A percentile compares a stretch with the other conserved stretches of the same genome.
phyloP scores from a whole-genome alignment of 2,797 vertebrate species.

The Psittacula echo region DNA sequence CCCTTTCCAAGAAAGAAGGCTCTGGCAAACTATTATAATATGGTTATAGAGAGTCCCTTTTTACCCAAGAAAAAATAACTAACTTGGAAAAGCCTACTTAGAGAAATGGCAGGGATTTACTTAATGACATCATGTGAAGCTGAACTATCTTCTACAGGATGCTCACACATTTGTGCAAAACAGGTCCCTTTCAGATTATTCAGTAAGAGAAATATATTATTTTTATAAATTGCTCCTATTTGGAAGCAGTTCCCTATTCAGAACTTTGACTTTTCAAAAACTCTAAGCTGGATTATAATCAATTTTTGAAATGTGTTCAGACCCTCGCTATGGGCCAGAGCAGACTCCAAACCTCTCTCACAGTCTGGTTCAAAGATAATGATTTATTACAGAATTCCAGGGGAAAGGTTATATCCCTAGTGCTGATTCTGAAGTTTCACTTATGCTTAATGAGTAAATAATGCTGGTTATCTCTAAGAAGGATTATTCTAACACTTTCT shows the following conservation, averaged over 20 bases:
- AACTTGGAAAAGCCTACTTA: neutral
- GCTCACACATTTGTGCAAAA: neutral
- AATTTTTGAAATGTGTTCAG: neutral
- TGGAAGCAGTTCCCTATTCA: neutral
- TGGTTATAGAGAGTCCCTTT: neutral
- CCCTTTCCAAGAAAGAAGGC: neutral
- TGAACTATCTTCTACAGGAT: neutral
- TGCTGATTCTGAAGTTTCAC: neutral
- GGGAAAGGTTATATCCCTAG: neutral
- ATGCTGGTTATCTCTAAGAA: neutral
- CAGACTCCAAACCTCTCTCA: neutral
- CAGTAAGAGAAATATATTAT: neutral
- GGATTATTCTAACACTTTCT: neutral
- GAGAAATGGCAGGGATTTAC: neutral
- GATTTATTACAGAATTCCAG: neutral
- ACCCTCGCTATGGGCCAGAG: neutral
- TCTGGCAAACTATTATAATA: neutral
- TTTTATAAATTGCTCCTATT: neutral
- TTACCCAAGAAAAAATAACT: neutral
- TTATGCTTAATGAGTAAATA: neutral
- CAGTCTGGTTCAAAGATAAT: neutral
- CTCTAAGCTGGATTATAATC: neutral
- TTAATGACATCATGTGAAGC: rapidly evolving
- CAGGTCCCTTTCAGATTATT: neutral
- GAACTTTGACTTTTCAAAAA: neutral